Base-by-base conservation (phyloP, 2,797 vertebrate genomes). In the Bovichtus variegatus region DNA sequence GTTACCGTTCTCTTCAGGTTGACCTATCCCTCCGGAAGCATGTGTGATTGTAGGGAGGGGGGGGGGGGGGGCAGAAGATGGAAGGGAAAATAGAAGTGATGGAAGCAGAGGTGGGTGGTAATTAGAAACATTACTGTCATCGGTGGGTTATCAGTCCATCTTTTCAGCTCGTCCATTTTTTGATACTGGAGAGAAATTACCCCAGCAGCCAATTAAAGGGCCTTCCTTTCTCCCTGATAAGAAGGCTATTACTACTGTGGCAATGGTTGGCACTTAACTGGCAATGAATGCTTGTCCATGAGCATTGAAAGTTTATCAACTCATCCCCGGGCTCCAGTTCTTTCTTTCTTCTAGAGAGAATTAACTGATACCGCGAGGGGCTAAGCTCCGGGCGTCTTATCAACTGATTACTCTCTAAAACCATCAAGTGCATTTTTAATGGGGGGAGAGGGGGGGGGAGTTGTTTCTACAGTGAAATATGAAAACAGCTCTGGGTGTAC, bases 171-270 rank as follows among this genome's bases (percentile, higher is more conserved):
- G 38, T 72, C 21, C 0, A 0, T 58, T 68, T 81, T 84, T 83
- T 84, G 54, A 87, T 79, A 71, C 57, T 3, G 43, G 53, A 82
- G 64, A 36, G 62, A 84, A 89, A 90, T 85, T 68, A 78, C 69
- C 63, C 71, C 53, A 21, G 64, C 89, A 91, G 74, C 81, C 84
- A 91, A 91, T 94, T 89, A 93, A 87, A 88, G 60, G 34, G 55
- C 71, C 71, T 65, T 83, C 80, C 68, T 76, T 63, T 38, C 15
- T 9, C 16, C 1, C 67, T 29, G 93, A 93, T 93, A 90, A 91
- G 80, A 76, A 67, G 38, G 41, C 82, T 84, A 74, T 88, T 92
- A 89, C 88, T 88, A 80, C 75, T 41, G 50, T 25, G 57, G 81
- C 79, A 60, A 61, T 11, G 74, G 67, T 57, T 72, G 76, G 84